Evolutionary conservation across 2,888 invertebrate genomes (phyloP), one percentile per base, ranked within the genome.

Genomic region (Xanthorhoe designata): DNA sequence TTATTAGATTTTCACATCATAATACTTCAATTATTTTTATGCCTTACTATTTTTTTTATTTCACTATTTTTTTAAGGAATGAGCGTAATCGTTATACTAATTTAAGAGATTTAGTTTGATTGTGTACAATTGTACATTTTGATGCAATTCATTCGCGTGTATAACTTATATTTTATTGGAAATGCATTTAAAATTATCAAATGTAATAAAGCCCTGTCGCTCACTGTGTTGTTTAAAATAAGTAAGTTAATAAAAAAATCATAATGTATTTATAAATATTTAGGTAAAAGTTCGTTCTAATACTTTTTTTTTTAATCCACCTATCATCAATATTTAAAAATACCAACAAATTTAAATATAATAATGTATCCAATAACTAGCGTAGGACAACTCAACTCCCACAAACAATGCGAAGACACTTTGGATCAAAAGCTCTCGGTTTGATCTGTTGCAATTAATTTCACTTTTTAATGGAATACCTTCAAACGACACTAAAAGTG

Each of bases 401-500:
- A 13, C 38, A 42, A 42, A 42, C 38, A 13, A 42, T 42, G 38
- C 13, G 10, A 2, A 13, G 4, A 42, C 0, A 42, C 13, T 42
- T 42, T 13, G 13, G 10, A 42, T 9, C 13, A 3, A 42, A 42
- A 42, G 13, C 13, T 50, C 19, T 13, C 24, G 13, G 6, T 55
- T 38, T 19, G 54, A 42, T 55, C 17, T 38, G 18, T 7, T 55
- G 18, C 8, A 47, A 47, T 29, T 32, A 53, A 2, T 32, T 55
- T 66, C 8, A 51, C 3, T 19, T 15, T 47, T 5, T 47, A 47
- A 17, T 47, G 5, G 15, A 7, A 47, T 17, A 15, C 38, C 38
- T 13, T 42, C 47, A 17, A 17, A 47, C 47, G 47, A 4, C 17
- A 7, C 15, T 51, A 24, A 19, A 64, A 71, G 15, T 71, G 70